Conservation (phyloP, 2,888 invertebrate genomes). For the Asteroscopus sphinx region DNA sequence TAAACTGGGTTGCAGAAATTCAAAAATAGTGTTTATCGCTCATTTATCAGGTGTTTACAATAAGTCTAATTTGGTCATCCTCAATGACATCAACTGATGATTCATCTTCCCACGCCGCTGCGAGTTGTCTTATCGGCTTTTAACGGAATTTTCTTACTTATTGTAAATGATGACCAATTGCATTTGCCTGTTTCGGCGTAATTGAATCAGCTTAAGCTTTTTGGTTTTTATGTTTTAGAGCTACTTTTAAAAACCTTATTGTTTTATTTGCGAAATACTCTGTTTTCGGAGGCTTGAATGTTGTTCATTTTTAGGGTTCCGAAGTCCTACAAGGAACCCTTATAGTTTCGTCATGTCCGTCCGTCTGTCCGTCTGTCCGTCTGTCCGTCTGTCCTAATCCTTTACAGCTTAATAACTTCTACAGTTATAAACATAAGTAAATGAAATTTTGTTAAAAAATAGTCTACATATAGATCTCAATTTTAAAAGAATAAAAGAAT, state of each 20-base stretch:
- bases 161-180: slow-evolving; percentile 59
- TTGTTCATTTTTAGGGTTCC: slow-evolving; percentile 8
- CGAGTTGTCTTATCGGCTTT: slow-evolving; percentile 54
- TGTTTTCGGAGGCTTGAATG: slow-evolving; percentile 24
- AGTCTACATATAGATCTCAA: no score
- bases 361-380: no score
- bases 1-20: slow-evolving; percentile 13
- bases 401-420: no score
- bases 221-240: slow-evolving; percentile 52
- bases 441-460: no score
- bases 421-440: no score
- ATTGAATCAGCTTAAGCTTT: slow-evolving; percentile 55
- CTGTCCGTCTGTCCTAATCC: no score
- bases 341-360: no score
- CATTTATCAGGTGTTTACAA: slow-evolving; percentile 61
- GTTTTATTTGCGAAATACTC: slow-evolving; percentile 37
- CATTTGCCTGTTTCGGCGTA: slow-evolving; percentile 57
- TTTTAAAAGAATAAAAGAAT: no score
- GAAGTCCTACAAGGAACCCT: no score
- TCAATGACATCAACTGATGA: slow-evolving; percentile 71
- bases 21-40: slow-evolving; percentile 29
- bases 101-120: slow-evolving; percentile 68
- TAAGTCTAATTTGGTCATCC: slow-evolving; percentile 60
- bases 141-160: slow-evolving; percentile 59
- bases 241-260: slow-evolving; percentile 28